phyloP scores from a whole-genome alignment of 2,113 vertebrate genomes.

The Eira barbara region DNA sequence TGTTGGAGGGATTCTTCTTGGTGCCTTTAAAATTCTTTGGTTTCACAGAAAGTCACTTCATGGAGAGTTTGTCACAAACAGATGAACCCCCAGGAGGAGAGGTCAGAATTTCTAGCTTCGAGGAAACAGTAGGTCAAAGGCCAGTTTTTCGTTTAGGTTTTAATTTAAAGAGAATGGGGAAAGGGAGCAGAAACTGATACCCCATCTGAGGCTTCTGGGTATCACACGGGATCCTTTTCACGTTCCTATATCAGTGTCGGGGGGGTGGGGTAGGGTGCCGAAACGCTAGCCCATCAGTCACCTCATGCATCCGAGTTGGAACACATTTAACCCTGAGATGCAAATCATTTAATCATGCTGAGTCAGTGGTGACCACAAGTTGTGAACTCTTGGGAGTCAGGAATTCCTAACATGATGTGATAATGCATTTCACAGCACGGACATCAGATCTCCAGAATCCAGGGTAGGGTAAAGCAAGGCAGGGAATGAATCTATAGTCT shows the following conservation, averaged over 20 bases:
- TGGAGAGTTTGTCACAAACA: background rate
- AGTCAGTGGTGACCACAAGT: slow-evolving; percentile 54
- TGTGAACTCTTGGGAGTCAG: slow-evolving; percentile 52
- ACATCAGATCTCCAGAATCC: slow-evolving; percentile 7
- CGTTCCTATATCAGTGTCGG: slow-evolving; percentile 33
- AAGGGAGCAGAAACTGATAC: background rate
- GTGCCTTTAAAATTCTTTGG: background rate
- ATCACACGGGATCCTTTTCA: slow-evolving; percentile 25
- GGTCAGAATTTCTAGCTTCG: slow-evolving; percentile 27
- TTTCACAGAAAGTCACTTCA: background rate
- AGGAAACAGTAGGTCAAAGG: slow-evolving; percentile 24
- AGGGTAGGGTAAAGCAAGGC: background rate
- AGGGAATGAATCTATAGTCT: background rate
- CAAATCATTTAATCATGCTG: slow-evolving; percentile 63
- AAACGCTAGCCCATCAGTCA: slow-evolving; percentile 36
- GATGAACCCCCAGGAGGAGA: background rate
- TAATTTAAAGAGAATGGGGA: slow-evolving; percentile 51
- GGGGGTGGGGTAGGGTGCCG: background rate
- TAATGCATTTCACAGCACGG: slow-evolving; percentile 57
- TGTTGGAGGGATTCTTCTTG: background rate
- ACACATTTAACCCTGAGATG: slow-evolving; percentile 65
- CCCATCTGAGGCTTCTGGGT: background rate
- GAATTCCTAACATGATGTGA: slow-evolving; percentile 57
- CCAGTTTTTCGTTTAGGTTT: background rate
- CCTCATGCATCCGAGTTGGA: background rate